A percentile compares a stretch with the other conserved stretches of the same genome.
These are phyloP conservation scores for Orientallactaga bullata DNA, from an alignment of 2,113 vertebrate genomes.

Conservation along the genomic window DNA sequence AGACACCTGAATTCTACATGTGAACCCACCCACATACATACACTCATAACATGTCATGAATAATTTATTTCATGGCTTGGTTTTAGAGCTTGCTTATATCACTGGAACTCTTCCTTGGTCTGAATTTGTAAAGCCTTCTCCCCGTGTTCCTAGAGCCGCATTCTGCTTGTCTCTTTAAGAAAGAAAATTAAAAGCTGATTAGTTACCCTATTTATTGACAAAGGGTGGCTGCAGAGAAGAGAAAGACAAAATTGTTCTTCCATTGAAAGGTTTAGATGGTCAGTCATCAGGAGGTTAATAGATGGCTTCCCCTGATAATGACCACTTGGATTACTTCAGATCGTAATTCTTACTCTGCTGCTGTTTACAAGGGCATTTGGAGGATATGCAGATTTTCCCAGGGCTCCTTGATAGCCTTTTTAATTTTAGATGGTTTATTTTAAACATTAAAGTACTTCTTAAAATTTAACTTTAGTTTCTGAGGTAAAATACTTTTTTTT, in stretches of 20 bases:
- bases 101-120: constrained; percentile 1
- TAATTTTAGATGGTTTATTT: neutral
- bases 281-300: constrained; percentile 40
- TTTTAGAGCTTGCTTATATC: neutral
- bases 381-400: constrained; percentile 36
- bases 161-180: constrained; percentile 32
- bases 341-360: neutral
- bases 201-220: constrained; percentile 44
- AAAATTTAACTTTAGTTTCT: too few relatives aligned
- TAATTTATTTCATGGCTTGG: constrained; percentile 7
- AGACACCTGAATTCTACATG: too few relatives aligned
- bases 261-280: constrained; percentile 24
- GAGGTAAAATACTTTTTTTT: too few relatives aligned
- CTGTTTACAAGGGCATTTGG: constrained; percentile 51
- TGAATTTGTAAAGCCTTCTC: constrained; percentile 39
- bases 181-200: constrained; percentile 72
- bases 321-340: neutral
- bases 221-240: neutral
- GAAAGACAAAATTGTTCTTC: constrained; percentile 62
- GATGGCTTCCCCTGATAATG: constrained; percentile 35
- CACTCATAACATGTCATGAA: neutral
- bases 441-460: too few relatives aligned
- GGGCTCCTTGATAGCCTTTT: constrained; percentile 54
- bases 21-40: too few relatives aligned
- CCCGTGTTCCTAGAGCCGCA: neutral